These are phyloP conservation scores for Agrotis clavis DNA, from an alignment of 2,888 invertebrate genomes.

Conservation along the genomic window DNA sequence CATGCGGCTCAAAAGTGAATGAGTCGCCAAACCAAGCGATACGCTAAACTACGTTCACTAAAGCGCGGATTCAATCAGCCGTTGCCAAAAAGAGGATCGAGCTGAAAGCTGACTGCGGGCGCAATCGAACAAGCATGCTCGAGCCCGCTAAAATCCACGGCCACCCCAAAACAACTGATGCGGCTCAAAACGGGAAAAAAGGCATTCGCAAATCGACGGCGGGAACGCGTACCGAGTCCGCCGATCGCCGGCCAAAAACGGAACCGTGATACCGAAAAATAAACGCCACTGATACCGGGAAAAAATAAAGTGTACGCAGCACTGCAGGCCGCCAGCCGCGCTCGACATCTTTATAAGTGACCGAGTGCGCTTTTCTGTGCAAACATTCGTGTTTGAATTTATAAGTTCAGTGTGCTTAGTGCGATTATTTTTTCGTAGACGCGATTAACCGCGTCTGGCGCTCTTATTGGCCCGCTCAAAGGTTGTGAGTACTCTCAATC, in stretches of 20 bases:
- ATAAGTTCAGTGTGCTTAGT: slow-evolving; percentile 17
- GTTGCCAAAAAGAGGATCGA: slow-evolving; percentile 80
- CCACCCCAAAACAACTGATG: slow-evolving; percentile 90
- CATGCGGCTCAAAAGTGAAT: slow-evolving; percentile 82
- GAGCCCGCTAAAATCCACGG: slow-evolving; percentile 85
- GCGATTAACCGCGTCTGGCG: no score
- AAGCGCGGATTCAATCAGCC: slow-evolving; percentile 90
- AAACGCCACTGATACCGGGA: slow-evolving; percentile 87
- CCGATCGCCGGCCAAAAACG: slow-evolving; percentile 90
- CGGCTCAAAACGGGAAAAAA: slow-evolving; percentile 85
- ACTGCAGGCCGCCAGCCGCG: slow-evolving; percentile 70
- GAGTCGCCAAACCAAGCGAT: slow-evolving; percentile 83
- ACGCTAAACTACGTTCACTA: slow-evolving; percentile 88
- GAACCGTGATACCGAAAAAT: slow-evolving; percentile 91
- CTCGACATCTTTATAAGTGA: slow-evolving; percentile 84
- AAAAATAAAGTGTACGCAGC: slow-evolving; percentile 86
- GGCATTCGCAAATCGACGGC: slow-evolving; percentile 87
- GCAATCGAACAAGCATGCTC: slow-evolving; percentile 87
- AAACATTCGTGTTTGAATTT: slow-evolving; percentile 48
- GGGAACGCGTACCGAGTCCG: slow-evolving; percentile 84
- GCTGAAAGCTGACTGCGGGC: slow-evolving; percentile 81
- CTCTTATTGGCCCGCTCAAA: no score
- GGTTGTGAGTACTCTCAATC: no score
- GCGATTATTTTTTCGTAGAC: no score
- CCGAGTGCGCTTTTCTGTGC: slow-evolving; percentile 65